Percentiles rank a stretch among this genome's conserved stretches.
Evolutionary conservation across 2,888 invertebrate species (phyloP).

Genomic region (Siphlonurus alternatus): DNA sequence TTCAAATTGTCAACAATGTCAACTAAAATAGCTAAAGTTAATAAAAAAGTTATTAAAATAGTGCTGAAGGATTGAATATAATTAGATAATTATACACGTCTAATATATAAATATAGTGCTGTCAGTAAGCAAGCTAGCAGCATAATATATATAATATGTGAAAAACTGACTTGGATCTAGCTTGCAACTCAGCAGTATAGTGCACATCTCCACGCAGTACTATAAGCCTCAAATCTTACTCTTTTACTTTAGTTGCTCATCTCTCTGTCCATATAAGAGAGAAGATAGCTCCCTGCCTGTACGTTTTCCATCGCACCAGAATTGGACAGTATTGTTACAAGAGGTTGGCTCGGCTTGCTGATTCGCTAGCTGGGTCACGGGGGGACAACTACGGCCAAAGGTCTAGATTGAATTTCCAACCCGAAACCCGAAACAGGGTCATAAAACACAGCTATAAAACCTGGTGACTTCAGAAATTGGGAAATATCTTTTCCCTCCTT

Average conservation of each 20-base stretch:
- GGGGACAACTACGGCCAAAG: not conserved
- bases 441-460: constrained; percentile 10
- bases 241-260: not conserved
- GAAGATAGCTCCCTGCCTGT: not conserved
- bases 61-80: too few species aligned
- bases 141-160: too few species aligned
- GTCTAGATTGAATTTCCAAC: constrained; percentile 11
- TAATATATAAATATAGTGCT: too few species aligned
- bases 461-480: constrained; percentile 11
- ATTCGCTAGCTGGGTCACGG: not conserved
- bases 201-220: too few species aligned
- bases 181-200: too few species aligned
- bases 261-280: not conserved
- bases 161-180: too few species aligned
- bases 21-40: too few species aligned
- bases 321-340: not conserved
- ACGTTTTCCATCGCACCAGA: not conserved
- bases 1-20: too few species aligned
- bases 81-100: too few species aligned
- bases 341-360: not conserved
- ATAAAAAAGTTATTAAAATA: too few species aligned
- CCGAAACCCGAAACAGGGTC: constrained; percentile 11
- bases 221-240: not conserved
- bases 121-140: too few species aligned
- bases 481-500: constrained; percentile 7